Percentiles rank a stretch among this genome's conserved stretches.
phyloP scores from a whole-genome alignment of 2,113 vertebrate genomes.

The Gobius niger region DNA sequence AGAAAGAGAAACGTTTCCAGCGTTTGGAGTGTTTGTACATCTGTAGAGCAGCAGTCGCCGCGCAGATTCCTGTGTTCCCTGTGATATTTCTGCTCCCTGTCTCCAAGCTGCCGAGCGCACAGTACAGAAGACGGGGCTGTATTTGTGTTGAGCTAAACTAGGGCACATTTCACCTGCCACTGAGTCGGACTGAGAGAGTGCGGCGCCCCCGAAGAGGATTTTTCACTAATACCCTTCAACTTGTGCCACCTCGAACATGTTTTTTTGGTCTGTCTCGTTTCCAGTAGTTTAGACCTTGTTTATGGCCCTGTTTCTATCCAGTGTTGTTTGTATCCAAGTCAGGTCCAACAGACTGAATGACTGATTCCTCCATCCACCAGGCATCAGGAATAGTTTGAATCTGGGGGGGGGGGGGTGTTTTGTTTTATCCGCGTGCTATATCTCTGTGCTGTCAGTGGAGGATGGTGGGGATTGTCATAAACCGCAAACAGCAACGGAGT shows the following conservation, averaged over 20 bases:
- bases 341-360: no score
- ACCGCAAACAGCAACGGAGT: no score
- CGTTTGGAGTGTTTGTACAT: neutral
- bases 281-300: neutral
- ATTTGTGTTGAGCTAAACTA: neutral
- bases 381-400: no score
- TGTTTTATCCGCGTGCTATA: no score
- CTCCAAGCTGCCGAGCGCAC: neutral
- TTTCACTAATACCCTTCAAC: slow-evolving; percentile 51
- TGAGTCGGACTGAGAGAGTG: slow-evolving; percentile 9
- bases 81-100: neutral
- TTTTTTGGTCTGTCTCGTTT: slow-evolving; percentile 10
- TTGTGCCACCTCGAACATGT: slow-evolving; percentile 10
- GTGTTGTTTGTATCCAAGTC: neutral
- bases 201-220: slow-evolving; percentile 50
- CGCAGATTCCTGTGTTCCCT: neutral
- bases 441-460: no score
- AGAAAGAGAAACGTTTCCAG: neutral
- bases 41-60: neutral
- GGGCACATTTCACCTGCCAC: slow-evolving; percentile 26
- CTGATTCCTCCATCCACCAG: no score
- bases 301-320: neutral
- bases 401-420: no score
- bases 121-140: neutral
- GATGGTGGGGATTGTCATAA: no score